Conservation (phyloP, 2,888 invertebrate genomes). For the Mystacides longicornis region DNA sequence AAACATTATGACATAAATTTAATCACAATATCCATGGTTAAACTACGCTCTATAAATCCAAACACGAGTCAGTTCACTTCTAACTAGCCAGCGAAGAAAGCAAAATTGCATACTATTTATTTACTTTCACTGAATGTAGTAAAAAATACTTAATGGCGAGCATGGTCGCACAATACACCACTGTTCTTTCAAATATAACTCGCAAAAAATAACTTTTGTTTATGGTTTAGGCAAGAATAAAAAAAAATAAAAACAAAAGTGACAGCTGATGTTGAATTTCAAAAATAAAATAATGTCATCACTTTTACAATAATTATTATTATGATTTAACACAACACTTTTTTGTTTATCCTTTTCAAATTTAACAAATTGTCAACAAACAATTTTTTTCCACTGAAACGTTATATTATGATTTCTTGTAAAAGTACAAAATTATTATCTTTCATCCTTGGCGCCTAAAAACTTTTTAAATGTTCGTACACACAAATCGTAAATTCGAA, state of each 20-base stretch:
- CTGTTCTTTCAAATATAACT: background rate
- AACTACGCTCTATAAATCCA: background rate
- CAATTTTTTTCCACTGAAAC: no score
- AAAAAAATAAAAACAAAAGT: no score
- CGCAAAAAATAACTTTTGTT: background rate
- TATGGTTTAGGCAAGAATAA: background rate
- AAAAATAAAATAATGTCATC: no score
- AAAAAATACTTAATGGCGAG: background rate
- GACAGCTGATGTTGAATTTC: no score
- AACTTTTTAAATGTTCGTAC: background rate
- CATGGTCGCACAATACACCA: background rate
- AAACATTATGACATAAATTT: background rate
- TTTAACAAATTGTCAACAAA: no score
- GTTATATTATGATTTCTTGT: no score
- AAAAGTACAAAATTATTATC: no score
- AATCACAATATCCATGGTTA: background rate
- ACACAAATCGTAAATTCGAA: no score
- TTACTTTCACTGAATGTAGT: background rate
- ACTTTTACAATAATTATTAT: no score
- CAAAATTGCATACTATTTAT: background rate
- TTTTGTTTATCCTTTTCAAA: no score
- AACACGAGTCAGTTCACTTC: background rate
- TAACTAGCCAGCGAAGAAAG: background rate
- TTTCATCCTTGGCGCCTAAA: background rate
- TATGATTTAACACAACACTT: no score